Conservation (phyloP, 2,888 invertebrate genomes). For the Catocala sponsa region DNA sequence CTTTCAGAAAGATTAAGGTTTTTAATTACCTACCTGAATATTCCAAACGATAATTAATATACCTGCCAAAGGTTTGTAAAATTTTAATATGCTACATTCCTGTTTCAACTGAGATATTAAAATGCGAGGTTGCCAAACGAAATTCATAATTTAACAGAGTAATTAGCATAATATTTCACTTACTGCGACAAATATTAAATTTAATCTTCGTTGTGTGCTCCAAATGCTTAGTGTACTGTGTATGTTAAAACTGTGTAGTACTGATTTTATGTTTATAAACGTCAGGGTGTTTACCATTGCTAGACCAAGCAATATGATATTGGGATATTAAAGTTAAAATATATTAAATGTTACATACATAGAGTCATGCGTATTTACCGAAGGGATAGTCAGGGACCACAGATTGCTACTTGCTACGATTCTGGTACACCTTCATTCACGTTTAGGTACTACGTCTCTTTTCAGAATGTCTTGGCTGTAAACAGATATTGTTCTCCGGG, state of each 20-base stretch:
- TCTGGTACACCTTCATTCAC: too few species aligned
- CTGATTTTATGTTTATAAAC: too few species aligned
- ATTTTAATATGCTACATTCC: neutral
- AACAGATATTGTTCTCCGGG: too few species aligned
- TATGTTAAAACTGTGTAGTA: neutral
- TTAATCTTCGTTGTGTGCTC: constrained; percentile 26
- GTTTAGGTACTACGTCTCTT: too few species aligned
- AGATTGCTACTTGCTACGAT: too few species aligned
- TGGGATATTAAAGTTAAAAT: too few species aligned
- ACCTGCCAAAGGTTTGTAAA: neutral
- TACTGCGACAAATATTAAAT: constrained; percentile 32
- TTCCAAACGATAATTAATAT: constrained; percentile 15
- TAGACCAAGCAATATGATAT: too few species aligned
- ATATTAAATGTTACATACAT: too few species aligned
- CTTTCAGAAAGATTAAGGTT: constrained; percentile 1
- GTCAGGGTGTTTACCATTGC: too few species aligned
- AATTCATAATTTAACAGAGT: constrained; percentile 11
- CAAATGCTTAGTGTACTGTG: constrained; percentile 36
- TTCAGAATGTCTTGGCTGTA: too few species aligned
- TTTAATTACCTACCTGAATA: constrained; percentile 27
- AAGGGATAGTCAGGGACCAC: too few species aligned
- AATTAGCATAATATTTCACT: constrained; percentile 15
- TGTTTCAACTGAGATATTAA: constrained; percentile 19
- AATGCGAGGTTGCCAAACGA: constrained; percentile 17
- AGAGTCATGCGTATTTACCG: too few species aligned